Percentiles rank a stretch among this genome's conserved stretches.
Evolutionary conservation across 2,888 invertebrate species (phyloP).

Genomic region (Vesta saturnalis): DNA sequence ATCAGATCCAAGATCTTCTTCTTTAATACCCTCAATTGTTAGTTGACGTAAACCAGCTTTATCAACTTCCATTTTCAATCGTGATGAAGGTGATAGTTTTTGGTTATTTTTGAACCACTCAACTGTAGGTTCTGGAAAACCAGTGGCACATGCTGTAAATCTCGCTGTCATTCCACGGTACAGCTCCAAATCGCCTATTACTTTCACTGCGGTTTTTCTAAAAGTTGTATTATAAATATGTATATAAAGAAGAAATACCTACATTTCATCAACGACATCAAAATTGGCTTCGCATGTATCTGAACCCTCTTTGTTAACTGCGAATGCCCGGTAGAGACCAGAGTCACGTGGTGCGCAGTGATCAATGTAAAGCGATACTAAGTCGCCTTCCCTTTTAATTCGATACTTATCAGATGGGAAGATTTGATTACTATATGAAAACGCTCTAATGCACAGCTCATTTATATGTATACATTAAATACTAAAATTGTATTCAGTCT

Average conservation of each 20-base stretch:
- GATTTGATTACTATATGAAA: conserved; percentile 80
- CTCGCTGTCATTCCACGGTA: conserved; percentile 89
- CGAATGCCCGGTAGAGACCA: conserved; percentile 81
- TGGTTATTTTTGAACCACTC: conserved; percentile 87
- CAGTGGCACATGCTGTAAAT: conserved; percentile 92
- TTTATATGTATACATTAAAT: too few relatives aligned
- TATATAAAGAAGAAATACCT: conserved; percentile 58
- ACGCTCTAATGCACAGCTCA: too few relatives aligned
- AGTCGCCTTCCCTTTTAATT: conserved; percentile 81
- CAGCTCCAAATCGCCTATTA: conserved; percentile 87
- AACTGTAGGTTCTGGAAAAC: conserved; percentile 87
- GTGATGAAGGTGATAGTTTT: conserved; percentile 81
- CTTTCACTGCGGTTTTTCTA: conserved; percentile 77
- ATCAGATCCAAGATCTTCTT: conserved; percentile 86
- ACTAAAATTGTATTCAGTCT: too few relatives aligned
- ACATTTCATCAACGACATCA: conserved; percentile 86
- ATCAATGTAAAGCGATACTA: conserved; percentile 77
- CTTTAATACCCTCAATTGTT: conserved; percentile 79
- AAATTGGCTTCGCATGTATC: conserved; percentile 78
- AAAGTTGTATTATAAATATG: not conserved
- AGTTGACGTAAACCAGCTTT: conserved; percentile 84
- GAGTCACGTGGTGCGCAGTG: conserved; percentile 75
- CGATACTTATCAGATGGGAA: conserved; percentile 76
- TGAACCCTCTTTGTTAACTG: conserved; percentile 82
- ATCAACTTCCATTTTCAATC: conserved; percentile 85